Evolutionary conservation across 2,113 vertebrate genomes (phyloP).

Genomic region (Chloroceryle aenea): DNA sequence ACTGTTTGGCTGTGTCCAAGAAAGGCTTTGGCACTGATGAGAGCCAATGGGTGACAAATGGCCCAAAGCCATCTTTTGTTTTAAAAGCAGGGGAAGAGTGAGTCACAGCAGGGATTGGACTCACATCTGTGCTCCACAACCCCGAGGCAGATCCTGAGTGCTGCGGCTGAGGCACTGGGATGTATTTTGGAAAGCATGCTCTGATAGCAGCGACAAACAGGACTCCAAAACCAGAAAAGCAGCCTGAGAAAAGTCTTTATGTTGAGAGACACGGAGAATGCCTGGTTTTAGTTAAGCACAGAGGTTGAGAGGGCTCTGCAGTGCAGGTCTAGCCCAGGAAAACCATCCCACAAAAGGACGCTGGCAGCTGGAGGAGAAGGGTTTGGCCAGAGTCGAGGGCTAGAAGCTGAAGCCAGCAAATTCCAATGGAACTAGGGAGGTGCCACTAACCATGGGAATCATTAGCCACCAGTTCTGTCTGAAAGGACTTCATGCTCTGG

Average conservation of each 20-base stretch:
- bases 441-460: neutral
- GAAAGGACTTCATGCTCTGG: neutral
- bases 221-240: neutral
- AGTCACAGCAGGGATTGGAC: neutral
- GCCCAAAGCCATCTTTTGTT: neutral
- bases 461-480: fast-evolving
- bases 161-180: neutral
- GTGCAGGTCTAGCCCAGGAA: neutral
- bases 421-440: neutral
- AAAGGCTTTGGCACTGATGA: neutral
- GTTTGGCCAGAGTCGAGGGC: neutral
- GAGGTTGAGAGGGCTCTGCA: neutral
- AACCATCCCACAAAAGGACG: neutral
- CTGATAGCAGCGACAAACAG: neutral
- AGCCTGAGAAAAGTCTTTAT: neutral
- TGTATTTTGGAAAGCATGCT: neutral
- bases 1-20: neutral
- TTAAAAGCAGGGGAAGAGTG: conserved; percentile 1
- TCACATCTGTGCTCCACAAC: conserved; percentile 1
- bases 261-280: fast-evolving
- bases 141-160: neutral
- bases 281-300: fast-evolving
- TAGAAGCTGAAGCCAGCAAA: neutral
- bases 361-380: neutral
- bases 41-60: conserved; percentile 25